Conservation (phyloP, 2,113 vertebrate species). For the Megaleporinus macrocephalus region DNA sequence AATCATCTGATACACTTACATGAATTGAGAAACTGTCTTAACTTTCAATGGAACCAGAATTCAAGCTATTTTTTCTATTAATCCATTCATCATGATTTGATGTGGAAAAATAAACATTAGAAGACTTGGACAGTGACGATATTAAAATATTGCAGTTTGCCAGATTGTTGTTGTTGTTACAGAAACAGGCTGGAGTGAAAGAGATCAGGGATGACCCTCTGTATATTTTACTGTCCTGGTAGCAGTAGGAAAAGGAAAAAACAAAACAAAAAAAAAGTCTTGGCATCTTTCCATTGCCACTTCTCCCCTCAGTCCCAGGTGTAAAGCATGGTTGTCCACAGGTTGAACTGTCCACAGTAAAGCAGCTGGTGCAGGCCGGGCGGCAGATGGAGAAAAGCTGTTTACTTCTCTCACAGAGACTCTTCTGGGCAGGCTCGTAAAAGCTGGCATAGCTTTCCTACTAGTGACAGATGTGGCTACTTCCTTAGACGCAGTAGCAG, state of each 20-base stretch:
- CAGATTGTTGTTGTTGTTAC: too few relatives aligned
- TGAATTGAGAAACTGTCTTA: too few relatives aligned
- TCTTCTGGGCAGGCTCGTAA: constrained; percentile 39
- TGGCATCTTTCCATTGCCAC: not conserved
- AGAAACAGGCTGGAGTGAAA: too few relatives aligned
- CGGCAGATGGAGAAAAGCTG: constrained; percentile 57
- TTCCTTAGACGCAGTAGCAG: constrained; percentile 21
- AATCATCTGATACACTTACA: too few relatives aligned
- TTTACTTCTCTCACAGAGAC: constrained; percentile 32
- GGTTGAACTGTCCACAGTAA: constrained; percentile 44
- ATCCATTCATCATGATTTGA: too few relatives aligned
- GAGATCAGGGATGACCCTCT: not conserved
- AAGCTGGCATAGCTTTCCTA: constrained; percentile 30
- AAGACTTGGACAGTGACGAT: too few relatives aligned
- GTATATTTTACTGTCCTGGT: not conserved
- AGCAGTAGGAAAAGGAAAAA: constrained; percentile 2
- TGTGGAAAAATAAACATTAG: too few relatives aligned
- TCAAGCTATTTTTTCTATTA: too few relatives aligned
- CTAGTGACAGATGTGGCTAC: constrained; percentile 52
- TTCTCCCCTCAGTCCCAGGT: constrained; percentile 6
- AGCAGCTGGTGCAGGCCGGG: constrained; percentile 46
- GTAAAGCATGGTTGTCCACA: constrained; percentile 25
- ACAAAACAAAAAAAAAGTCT: not conserved
- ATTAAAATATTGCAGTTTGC: too few relatives aligned
- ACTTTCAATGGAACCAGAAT: too few relatives aligned